Base-by-base conservation (phyloP, 2,113 vertebrate species). In the Chaetops frenatus region DNA sequence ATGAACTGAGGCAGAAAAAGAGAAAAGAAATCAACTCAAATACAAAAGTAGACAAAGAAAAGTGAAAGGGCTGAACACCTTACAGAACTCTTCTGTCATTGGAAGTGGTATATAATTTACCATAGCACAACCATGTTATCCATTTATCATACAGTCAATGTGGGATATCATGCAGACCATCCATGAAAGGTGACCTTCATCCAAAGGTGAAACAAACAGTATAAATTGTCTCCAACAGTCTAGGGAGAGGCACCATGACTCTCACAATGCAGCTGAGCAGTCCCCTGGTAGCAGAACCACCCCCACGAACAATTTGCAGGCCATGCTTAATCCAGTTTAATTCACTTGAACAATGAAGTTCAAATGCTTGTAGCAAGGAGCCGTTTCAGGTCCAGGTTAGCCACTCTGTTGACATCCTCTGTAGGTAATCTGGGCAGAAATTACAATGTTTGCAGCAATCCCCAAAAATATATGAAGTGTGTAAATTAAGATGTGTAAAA, bases 61-160 rank as follows among this genome's bases (percentile, higher is more conserved):
- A 93, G 51, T 72, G 67, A 90, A 95, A 90, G 42, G 57, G 25
- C 74, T 70, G 71, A 86, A 54, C 44, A 70, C 33, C 70, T 95
- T 78, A 85, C 19, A 94, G 93, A 82, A 95, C 79, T 78, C 31
- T 84, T 83, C 83, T 92, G 92, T 94, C 92, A 94, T 97, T 78
- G 33, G 72, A 95, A 86, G 70, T 88, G 85, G 83, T 80, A 35
- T 84, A 94, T 90, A 3, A 38, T 81, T 96, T 92, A 78, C 79
- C 50, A 69, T 57, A 88, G 77, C 64, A 74, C 73, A 88, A 88
- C 67, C 58, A 81, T 90, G 76, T 92, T 94, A 80, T 95, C 96
- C 95, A 94, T 97, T 97, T 97, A 95, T 98, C 97, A 95, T 97
- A 94, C 95, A 97, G 96, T 94, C 81, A 90, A 84, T 97, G 83